Conservation (phyloP, 2,797 vertebrate genomes). For the Neolamprologus multifasciatus region DNA sequence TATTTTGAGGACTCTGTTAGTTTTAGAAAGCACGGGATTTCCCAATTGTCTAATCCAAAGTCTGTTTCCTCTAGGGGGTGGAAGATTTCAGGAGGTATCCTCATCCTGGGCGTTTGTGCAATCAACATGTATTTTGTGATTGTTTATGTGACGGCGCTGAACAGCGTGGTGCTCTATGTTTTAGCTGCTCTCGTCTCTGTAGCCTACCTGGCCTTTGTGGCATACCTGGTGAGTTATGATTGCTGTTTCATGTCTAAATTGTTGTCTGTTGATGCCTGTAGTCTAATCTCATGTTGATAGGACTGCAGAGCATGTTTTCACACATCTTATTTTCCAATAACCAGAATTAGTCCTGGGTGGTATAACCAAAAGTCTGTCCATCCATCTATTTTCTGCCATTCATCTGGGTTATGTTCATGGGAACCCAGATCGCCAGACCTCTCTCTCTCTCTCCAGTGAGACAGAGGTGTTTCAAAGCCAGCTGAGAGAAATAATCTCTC, state of each 20-base stretch:
- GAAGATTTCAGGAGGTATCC: slow-evolving; percentile 79
- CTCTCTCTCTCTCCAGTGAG: background rate
- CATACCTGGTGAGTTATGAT: slow-evolving; percentile 84
- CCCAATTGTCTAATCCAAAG: background rate
- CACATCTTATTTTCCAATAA: background rate
- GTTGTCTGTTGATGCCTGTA: background rate
- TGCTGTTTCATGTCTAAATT: background rate
- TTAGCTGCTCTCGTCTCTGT: slow-evolving; percentile 77
- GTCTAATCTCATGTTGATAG: background rate
- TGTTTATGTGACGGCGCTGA: slow-evolving; percentile 79
- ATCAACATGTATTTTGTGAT: slow-evolving; percentile 95
- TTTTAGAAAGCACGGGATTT: background rate
- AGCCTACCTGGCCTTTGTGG: slow-evolving; percentile 84
- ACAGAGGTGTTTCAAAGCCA: background rate
- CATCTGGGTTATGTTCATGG: background rate
- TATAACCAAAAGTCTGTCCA: background rate
- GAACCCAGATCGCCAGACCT: background rate
- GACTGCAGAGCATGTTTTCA: background rate
- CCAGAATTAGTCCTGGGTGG: background rate
- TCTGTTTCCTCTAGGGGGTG: slow-evolving; percentile 71
- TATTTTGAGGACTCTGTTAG: background rate
- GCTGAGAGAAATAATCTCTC: background rate
- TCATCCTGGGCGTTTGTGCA: slow-evolving; percentile 82
- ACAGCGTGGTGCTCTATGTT: slow-evolving; percentile 77
- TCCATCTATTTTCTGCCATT: background rate